Evolutionary conservation across 2,888 invertebrate genomes (phyloP).

Genomic region (Netelia virgata): DNA sequence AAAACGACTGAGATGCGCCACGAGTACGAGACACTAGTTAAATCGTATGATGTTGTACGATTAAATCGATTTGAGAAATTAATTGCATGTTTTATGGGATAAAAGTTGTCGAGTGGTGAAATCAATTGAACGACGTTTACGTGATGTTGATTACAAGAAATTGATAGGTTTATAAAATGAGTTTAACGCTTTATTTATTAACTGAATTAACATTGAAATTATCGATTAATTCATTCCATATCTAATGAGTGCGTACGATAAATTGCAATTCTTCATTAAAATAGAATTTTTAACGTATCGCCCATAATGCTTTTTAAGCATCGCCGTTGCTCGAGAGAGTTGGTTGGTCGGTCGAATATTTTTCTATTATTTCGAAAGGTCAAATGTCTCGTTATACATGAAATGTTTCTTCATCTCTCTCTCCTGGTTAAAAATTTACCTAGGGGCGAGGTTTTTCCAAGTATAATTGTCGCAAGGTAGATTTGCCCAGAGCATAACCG

Average conservation of each 20-base stretch:
- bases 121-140: neutral
- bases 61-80: constrained; percentile 24
- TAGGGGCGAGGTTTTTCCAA: constrained; percentile 36
- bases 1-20: constrained; percentile 51
- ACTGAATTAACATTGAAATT: too few species aligned
- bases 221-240: too few species aligned
- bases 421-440: constrained; percentile 20
- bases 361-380: neutral
- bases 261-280: too few species aligned
- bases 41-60: constrained; percentile 37
- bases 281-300: too few species aligned
- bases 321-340: neutral
- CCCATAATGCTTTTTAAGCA: too few species aligned
- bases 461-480: constrained; percentile 40
- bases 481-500: constrained; percentile 16
- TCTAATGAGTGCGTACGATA: too few species aligned
- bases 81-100: neutral
- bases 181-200: too few species aligned
- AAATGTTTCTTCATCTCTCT: too few species aligned
- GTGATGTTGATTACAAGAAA: neutral
- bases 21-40: constrained; percentile 15
- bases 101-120: neutral
- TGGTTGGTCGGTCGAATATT: neutral
- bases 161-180: neutral
- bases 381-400: neutral